Evolutionary conservation across 2,113 vertebrate species (phyloP).

Genomic region (Oncorhynchus kisutch): DNA sequence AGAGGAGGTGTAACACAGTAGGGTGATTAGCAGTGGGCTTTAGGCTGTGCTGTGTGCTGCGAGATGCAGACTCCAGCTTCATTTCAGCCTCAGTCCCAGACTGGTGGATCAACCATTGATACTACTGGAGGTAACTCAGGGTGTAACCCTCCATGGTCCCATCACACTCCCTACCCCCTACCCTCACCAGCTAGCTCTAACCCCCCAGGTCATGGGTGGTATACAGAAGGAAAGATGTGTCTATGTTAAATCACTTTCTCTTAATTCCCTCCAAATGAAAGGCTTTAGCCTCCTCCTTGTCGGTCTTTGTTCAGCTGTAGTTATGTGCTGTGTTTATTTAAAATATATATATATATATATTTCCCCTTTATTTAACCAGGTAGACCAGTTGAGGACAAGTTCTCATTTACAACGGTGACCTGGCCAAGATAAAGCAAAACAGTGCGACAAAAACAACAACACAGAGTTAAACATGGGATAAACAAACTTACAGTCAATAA

Average conservation of each 20-base stretch:
- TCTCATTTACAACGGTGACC: too few species aligned
- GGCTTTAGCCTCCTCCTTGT: slow-evolving; percentile 11
- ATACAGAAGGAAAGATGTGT: slow-evolving; percentile 15
- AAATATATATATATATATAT: too few species aligned
- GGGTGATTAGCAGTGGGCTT: slow-evolving; percentile 40
- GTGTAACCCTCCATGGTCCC: slow-evolving; percentile 33
- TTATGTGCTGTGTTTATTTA: neutral
- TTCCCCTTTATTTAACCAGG: too few species aligned
- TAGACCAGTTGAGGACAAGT: too few species aligned
- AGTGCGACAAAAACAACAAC: too few species aligned
- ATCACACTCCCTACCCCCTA: neutral
- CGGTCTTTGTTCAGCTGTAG: slow-evolving; percentile 20
- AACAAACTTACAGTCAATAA: too few species aligned
- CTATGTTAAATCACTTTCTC: slow-evolving; percentile 25
- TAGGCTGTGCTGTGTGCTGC: slow-evolving; percentile 42
- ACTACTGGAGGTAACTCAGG: slow-evolving; percentile 33
- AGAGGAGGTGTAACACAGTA: slow-evolving; percentile 26
- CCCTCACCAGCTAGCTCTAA: neutral
- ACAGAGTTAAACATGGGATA: too few species aligned
- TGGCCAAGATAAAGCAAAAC: too few species aligned
- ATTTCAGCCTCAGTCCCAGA: slow-evolving; percentile 15
- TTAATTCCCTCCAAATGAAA: slow-evolving; percentile 27
- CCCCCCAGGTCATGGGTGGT: slow-evolving; percentile 16
- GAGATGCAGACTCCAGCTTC: slow-evolving; percentile 40
- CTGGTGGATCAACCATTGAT: slow-evolving; percentile 40